These are phyloP conservation scores for Spodoptera littoralis DNA, from an alignment of 2,888 invertebrate genomes.

Conservation along the genomic window DNA sequence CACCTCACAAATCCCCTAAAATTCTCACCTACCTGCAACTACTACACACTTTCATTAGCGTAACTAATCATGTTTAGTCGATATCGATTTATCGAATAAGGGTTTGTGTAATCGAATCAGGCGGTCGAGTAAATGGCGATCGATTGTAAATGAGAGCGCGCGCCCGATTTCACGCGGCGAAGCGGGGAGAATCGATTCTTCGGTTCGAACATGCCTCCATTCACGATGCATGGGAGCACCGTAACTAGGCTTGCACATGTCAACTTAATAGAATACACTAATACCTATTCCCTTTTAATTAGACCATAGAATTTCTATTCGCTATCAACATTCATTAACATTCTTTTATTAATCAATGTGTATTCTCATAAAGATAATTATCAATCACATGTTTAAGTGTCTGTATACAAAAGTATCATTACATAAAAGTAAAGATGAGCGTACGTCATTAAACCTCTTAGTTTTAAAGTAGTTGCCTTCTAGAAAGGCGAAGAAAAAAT, in stretches of 20 bases:
- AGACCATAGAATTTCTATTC: slow-evolving; percentile 17
- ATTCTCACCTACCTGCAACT: slow-evolving; percentile 4
- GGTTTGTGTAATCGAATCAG: slow-evolving; percentile 78
- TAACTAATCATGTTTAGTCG: slow-evolving; percentile 46
- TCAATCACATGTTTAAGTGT: neutral
- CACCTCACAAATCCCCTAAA: neutral
- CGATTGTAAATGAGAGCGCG: slow-evolving; percentile 78
- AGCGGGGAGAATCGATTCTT: slow-evolving; percentile 82
- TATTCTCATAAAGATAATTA: slow-evolving; percentile 17
- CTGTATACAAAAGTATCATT: slow-evolving; percentile 1
- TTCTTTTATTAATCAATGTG: slow-evolving; percentile 20
- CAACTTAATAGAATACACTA: slow-evolving; percentile 41
- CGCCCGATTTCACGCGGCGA: slow-evolving; percentile 84
- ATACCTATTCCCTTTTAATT: slow-evolving; percentile 41
- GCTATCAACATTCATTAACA: neutral
- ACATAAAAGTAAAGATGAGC: slow-evolving; percentile 4
- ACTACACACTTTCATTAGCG: slow-evolving; percentile 40
- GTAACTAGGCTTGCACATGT: slow-evolving; percentile 56
- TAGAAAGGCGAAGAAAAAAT: no score
- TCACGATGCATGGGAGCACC: slow-evolving; percentile 66
- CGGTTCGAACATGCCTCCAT: slow-evolving; percentile 70
- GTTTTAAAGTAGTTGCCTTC: no score
- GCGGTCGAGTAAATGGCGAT: slow-evolving; percentile 73
- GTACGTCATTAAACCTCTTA: slow-evolving; percentile 8
- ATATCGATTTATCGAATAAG: slow-evolving; percentile 67